Evolutionary conservation across 2,113 vertebrate genomes (phyloP), one percentile per base, ranked within the genome.

Genomic region (Orientallactaga bullata): DNA sequence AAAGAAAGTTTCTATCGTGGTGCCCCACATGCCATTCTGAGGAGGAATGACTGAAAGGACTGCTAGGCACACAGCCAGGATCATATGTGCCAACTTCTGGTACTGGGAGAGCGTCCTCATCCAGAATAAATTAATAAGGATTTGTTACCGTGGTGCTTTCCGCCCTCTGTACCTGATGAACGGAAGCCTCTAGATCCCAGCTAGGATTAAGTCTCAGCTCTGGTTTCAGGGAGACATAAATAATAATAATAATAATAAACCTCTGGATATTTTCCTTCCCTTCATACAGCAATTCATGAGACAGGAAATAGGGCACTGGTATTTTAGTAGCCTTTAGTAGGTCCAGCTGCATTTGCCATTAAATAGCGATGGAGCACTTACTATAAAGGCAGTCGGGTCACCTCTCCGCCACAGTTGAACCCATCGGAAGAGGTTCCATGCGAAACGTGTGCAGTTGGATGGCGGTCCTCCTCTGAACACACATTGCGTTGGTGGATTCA

Each of bases 101-200:
- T 85, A 83, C 86, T 73, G 1, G 4, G 10, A 42, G 12, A 66
- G 61, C 47, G 42, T 79, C 84, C 66, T 89, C 73, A 93, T 82
- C 30, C 55, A 66, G 71, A 81, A 95, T 32, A 63, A 95, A 88
- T 95, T 84, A 78, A 74, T 37, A 81, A 88, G 88, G 85, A 90
- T 95, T 97, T 95, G 93, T 96, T 79, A 47, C 90, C 85, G 82
- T 88, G 77, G 47, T 32, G n/a, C 63, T 85, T 87, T 95, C 35
- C 73, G 95, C 72, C 28, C 69, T 84, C 32, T 78, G 68, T 24
- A 83, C 35, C 93, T 24, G 39, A 95, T 73, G 15, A 94, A 77
- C 80, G n/a, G 7, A 94, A 95, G 58, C 78, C 89, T 89, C 61
- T 93, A 93, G 96, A 95, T 90, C 60, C 83, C 74, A 72, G 7